Conservation (phyloP, 2,113 vertebrate genomes). For the Riparia riparia region DNA sequence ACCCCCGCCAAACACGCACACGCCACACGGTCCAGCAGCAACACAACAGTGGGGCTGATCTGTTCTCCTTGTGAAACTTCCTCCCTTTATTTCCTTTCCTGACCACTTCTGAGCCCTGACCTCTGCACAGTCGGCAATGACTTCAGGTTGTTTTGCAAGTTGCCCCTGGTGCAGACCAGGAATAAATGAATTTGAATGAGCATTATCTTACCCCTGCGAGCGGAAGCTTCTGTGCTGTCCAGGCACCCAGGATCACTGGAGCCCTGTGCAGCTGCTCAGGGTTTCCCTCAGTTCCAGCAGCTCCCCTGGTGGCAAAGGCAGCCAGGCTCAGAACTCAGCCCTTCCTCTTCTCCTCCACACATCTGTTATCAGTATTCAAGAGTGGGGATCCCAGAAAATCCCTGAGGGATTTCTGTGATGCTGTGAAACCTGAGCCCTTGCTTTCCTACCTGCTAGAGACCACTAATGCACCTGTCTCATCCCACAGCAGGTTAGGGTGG, state of each 20-base stretch:
- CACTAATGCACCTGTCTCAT: not conserved
- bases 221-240: not conserved
- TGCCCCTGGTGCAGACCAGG: not conserved
- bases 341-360: not conserved
- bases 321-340: not conserved
- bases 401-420: not conserved
- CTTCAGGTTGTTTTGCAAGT: not conserved
- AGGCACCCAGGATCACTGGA: not conserved
- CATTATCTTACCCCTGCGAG: not conserved
- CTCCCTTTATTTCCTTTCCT: not conserved
- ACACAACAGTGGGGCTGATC: not conserved
- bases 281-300: not conserved
- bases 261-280: not conserved
- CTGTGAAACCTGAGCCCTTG: not conserved
- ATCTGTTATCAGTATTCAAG: accelerated
- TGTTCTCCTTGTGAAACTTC: not conserved
- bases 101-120: not conserved
- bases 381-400: accelerated
- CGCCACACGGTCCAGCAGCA: not conserved
- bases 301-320: not conserved
- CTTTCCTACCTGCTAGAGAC: not conserved
- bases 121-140: not conserved
- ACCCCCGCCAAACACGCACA: accelerated
- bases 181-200: not conserved
- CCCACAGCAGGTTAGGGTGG: accelerated